These are phyloP conservation scores for Microcebus murinus DNA, from an alignment of 2,113 vertebrate species.

Conservation along the genomic window DNA sequence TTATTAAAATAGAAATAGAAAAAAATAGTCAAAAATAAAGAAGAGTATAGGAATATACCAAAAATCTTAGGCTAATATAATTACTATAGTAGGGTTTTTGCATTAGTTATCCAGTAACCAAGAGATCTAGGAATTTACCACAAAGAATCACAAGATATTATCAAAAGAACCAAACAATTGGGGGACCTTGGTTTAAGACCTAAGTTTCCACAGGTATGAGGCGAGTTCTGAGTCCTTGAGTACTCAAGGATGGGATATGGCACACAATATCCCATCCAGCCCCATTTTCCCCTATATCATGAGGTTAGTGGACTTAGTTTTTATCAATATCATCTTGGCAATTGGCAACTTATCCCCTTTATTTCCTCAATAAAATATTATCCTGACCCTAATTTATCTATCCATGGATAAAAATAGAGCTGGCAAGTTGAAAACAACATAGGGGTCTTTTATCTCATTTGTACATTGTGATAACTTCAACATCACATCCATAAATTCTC, in stretches of 20 bases:
- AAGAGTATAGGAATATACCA: neutral
- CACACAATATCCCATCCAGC: accelerated
- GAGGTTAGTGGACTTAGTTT: neutral
- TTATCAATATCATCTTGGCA: neutral
- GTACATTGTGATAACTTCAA: neutral
- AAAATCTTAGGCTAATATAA: neutral
- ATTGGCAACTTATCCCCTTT: neutral
- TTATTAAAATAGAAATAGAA: neutral
- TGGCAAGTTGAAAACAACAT: neutral
- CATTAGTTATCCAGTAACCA: neutral
- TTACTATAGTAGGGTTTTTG: neutral
- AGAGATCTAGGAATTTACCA: neutral
- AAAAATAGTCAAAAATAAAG: neutral
- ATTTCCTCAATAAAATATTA: neutral
- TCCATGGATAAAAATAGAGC: neutral
- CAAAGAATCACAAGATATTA: neutral
- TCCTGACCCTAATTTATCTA: neutral
- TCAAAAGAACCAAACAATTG: neutral
- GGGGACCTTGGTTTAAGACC: neutral
- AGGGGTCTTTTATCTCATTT: neutral
- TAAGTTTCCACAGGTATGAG: neutral
- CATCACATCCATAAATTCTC: neutral
- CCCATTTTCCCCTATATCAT: neutral
- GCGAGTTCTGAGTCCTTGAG: neutral
- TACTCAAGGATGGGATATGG: neutral